Base-by-base conservation (phyloP, 2,797 vertebrate species). In the Bryconaethiops microstoma region DNA sequence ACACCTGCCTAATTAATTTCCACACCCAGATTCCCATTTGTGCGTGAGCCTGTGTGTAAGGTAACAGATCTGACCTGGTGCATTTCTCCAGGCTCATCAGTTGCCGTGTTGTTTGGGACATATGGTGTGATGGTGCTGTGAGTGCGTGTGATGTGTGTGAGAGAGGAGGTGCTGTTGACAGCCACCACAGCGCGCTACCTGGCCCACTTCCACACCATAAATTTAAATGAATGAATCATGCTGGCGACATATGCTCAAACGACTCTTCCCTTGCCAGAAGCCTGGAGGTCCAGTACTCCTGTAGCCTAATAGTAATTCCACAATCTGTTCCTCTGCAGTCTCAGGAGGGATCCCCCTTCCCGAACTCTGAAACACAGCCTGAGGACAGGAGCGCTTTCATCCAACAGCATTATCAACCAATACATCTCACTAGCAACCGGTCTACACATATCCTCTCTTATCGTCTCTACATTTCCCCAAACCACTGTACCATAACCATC, bases 171-270 rank as follows among this genome's bases (percentile, higher is more conserved):
- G 83, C 74, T 86, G 85, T 84, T 88, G 83, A 87, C 85, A 84
- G 83, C 83, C 82, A 78, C 83, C 65, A 71, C 55, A 39, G 83
- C 65, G 83, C 67, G 55, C 68, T 84, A 86, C 86, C 83, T 88
- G 88, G 88, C 85, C 82, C 72, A 79, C 74, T 80, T 88, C 88
- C 88, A 86, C 85, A 75, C 81, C 78, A 86, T 87, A 84, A 84
- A 88, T 88, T 86, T 88, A 88, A 88, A 88, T 87, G 85, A 87
- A 88, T 88, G 87, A 88, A 87, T 88, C 87, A 88, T 87, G 87
- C 87, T 85, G 86, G 83, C 35, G 83, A 87, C 86, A 88, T 86
- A 86, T 86, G 87, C 85, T 87, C 83, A 67, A 73, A 68, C 74
- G 86, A 88, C 77, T 89, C 79, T 87, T 87, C 86, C 64, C 78